Conservation (phyloP, 2,113 vertebrate species). For the Gobiocypris rarus region DNA sequence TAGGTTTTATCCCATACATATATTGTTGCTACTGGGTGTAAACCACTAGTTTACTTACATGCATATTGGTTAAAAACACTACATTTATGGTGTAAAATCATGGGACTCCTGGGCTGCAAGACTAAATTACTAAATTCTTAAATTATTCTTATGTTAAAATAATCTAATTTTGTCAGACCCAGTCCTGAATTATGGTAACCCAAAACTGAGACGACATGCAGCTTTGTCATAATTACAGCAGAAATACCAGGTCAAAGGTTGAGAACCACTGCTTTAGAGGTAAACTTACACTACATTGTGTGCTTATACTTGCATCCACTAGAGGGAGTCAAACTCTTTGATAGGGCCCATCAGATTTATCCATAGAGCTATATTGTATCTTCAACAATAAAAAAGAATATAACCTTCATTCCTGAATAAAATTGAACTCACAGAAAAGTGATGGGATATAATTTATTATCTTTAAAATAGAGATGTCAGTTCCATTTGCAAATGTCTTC, state of each 20-base stretch:
- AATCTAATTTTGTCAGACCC: no score
- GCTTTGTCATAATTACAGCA: not conserved
- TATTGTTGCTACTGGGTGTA: not conserved
- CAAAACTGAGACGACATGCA: not conserved
- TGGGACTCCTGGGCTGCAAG: no score
- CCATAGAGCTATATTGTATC: not conserved
- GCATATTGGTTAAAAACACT: not conserved
- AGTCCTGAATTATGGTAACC: no score
- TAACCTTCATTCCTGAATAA: not conserved
- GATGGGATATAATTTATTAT: conserved; percentile 41
- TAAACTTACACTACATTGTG: not conserved
- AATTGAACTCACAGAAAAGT: not conserved
- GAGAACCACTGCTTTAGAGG: not conserved
- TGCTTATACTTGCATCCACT: conserved; percentile 23
- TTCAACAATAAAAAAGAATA: not conserved
- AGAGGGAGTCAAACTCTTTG: conserved; percentile 31
- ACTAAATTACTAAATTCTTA: no score
- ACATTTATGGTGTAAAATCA: not conserved
- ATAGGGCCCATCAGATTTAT: no score
- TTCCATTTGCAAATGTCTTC: conserved; percentile 17
- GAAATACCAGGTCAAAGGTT: not conserved
- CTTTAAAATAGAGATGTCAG: conserved; percentile 32
- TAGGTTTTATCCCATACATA: not conserved
- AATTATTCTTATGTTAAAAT: no score
- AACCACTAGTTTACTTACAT: not conserved